A percentile compares a stretch with the other conserved stretches of the same genome.
These are phyloP conservation scores for Lasioglossum marginatum DNA, from an alignment of 2,888 invertebrate species.

Conservation along the genomic window DNA sequence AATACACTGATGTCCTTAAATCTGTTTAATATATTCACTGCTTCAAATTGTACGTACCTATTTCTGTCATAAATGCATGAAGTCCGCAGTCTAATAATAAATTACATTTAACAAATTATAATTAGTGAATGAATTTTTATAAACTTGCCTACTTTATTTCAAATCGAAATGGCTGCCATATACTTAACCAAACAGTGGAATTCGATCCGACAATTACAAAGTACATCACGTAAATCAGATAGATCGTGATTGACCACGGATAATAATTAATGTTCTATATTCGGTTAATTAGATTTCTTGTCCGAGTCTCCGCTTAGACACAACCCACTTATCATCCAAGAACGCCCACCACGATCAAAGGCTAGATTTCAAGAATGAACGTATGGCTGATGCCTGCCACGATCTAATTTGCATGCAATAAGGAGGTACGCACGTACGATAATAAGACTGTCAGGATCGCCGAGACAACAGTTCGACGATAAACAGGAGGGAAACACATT, in stretches of 20 bases:
- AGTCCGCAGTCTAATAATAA: no score
- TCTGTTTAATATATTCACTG: no score
- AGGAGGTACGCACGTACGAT: background rate
- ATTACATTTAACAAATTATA: no score
- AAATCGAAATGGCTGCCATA: no score
- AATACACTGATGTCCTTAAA: no score
- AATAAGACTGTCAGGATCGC: background rate
- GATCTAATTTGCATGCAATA: background rate
- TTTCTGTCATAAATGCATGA: no score
- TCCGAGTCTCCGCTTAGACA: background rate
- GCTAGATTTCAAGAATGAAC: background rate
- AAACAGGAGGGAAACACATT: conserved; percentile 6
- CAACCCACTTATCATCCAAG: background rate
- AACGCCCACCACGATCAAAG: background rate
- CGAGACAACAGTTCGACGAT: background rate
- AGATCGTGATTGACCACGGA: background rate
- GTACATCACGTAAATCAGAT: background rate
- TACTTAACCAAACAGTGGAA: background rate
- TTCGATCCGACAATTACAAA: background rate
- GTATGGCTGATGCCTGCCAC: background rate
- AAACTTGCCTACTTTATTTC: no score
- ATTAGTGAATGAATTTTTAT: no score
- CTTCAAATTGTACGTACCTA: no score
- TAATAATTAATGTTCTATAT: background rate
- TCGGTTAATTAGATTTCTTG: background rate